A percentile compares a stretch with the other conserved stretches of the same genome.
Evolutionary conservation across 2,888 invertebrate species (phyloP).

Genomic region (Lochmaea crataegi): DNA sequence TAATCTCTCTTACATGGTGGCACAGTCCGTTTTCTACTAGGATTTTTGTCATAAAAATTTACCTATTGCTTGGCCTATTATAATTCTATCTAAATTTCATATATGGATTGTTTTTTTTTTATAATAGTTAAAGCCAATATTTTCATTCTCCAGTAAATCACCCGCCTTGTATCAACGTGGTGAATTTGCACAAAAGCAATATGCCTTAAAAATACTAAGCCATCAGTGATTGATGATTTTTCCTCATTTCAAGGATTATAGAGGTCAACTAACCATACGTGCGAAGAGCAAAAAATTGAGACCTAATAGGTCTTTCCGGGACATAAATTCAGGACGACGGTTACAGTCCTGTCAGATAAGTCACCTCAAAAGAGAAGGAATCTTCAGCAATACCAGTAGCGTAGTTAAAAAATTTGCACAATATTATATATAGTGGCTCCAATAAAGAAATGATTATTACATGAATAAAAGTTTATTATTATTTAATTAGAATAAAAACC

Average conservation of each 20-base stretch:
- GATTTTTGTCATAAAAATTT: too few relatives aligned
- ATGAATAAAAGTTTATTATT: too few relatives aligned
- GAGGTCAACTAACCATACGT: constrained; percentile 15
- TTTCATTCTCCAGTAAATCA: too few relatives aligned
- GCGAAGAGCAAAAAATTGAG: constrained; percentile 21
- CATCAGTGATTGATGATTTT: background rate
- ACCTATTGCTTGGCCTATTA: too few relatives aligned
- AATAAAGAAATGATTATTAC: too few relatives aligned
- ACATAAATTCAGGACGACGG: constrained; percentile 42
- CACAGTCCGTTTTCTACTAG: too few relatives aligned
- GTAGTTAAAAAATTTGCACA: background rate
- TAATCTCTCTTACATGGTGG: too few relatives aligned
- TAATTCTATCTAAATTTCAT: too few relatives aligned
- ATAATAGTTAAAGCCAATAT: too few relatives aligned
- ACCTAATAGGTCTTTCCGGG: constrained; percentile 25
- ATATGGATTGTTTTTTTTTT: too few relatives aligned
- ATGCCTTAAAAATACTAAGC: background rate
- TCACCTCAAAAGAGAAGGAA: constrained; percentile 29
- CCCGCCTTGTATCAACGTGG: background rate
- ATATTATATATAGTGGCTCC: too few relatives aligned
- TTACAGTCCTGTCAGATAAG: constrained; percentile 40
- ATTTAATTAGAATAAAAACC: too few relatives aligned
- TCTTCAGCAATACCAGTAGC: background rate
- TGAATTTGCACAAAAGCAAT: background rate
- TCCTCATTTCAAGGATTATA: background rate